A percentile compares a stretch with the other conserved stretches of the same genome.
phyloP scores from a whole-genome alignment of 1,140 invertebrate species.

The Halesus radiatus region DNA sequence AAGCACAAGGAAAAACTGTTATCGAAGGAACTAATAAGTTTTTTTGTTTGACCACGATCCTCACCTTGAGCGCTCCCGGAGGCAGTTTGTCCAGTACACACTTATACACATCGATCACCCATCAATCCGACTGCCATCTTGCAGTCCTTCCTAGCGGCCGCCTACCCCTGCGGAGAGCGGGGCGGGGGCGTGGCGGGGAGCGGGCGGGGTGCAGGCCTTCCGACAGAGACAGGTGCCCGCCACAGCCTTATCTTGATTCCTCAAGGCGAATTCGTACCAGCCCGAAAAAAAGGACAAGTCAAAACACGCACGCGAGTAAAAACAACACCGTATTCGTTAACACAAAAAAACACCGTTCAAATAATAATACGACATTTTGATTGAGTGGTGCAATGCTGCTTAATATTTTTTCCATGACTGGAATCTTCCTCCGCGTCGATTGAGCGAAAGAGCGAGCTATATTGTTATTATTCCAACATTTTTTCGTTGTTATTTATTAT shows the following conservation, averaged over 20 bases:
- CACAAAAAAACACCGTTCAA: neutral
- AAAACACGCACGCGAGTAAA: slow-evolving; percentile 13
- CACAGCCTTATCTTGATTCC: slow-evolving; percentile 41
- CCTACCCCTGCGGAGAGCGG: slow-evolving; percentile 1
- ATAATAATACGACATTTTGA: neutral
- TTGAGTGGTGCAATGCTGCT: neutral
- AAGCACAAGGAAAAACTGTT: no score
- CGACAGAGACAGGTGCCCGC: slow-evolving; percentile 36
- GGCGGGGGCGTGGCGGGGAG: neutral
- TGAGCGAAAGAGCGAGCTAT: slow-evolving; percentile 1
- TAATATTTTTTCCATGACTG: neutral
- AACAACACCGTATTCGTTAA: neutral
- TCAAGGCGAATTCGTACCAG: slow-evolving; percentile 20
- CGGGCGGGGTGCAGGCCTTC: slow-evolving; percentile 24
- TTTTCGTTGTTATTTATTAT: slow-evolving; percentile 38
- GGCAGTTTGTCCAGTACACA: slow-evolving; percentile 1
- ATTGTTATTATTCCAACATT: slow-evolving; percentile 36
- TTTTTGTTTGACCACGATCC: neutral
- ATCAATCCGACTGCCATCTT: slow-evolving; percentile 52
- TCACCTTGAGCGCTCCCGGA: neutral
- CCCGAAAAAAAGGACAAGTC: neutral
- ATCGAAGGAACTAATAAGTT: neutral
- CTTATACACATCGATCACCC: slow-evolving; percentile 44
- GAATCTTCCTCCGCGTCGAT: neutral
- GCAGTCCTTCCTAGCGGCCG: slow-evolving; percentile 8